phyloP scores from a whole-genome alignment of 2,888 invertebrate species.

The Andrena trimmerana region DNA sequence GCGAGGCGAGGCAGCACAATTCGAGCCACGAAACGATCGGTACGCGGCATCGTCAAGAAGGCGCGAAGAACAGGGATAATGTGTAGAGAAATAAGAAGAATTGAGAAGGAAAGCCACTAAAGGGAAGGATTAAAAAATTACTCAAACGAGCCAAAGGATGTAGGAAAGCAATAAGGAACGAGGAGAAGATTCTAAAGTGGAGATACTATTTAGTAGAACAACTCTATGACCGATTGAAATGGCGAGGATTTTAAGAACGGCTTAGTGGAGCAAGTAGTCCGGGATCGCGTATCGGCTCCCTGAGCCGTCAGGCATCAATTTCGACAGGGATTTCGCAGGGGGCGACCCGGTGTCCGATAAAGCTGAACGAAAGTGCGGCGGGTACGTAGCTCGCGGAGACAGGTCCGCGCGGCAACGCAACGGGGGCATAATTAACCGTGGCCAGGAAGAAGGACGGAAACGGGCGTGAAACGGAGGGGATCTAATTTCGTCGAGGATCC shows the following conservation, averaged over 20 bases:
- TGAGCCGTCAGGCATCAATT: not conserved
- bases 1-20: conserved; percentile 74
- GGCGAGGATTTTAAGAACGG: no score
- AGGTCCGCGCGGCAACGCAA: conserved; percentile 25
- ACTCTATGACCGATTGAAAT: no score
- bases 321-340: not conserved
- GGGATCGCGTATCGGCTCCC: not conserved
- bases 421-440: conserved; percentile 43
- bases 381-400: not conserved
- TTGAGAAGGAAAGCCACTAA: not conserved
- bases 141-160: not conserved
- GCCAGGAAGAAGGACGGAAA: conserved; percentile 49
- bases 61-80: conserved; percentile 25
- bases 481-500: conserved; percentile 69
- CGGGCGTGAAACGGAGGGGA: conserved; percentile 43
- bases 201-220: no score
- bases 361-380: conserved; percentile 10
- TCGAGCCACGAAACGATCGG: conserved; percentile 75
- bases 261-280: no score
- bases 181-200: no score
- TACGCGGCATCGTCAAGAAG: conserved; percentile 55
- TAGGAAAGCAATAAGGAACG: not conserved
- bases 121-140: not conserved
- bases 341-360: not conserved
- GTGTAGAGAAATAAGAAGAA: conserved; percentile 5